Evolutionary conservation across 2,113 vertebrate species (phyloP).

Genomic region (Corythornis madagascariensis): DNA sequence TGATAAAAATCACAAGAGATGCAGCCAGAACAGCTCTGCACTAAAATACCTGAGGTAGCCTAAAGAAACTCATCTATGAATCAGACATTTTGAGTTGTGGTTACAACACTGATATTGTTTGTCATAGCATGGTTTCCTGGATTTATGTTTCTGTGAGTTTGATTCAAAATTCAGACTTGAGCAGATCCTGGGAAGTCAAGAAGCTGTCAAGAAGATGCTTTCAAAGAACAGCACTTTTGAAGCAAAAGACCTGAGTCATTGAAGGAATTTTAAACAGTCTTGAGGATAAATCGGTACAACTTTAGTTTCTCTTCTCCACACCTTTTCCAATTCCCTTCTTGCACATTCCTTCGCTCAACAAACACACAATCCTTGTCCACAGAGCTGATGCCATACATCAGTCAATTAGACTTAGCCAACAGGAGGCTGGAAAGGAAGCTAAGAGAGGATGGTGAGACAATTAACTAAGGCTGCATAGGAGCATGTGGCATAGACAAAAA

Average conservation of each 20-base stretch:
- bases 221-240: neutral
- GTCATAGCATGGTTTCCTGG: neutral
- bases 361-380: neutral
- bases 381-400: neutral
- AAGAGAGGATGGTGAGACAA: neutral
- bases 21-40: neutral
- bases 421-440: neutral
- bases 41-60: neutral
- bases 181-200: neutral
- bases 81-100: neutral
- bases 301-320: neutral
- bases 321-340: neutral
- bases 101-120: neutral
- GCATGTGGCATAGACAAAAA: neutral
- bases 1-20: neutral
- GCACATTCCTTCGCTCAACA: neutral
- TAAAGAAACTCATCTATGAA: neutral
- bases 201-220: neutral
- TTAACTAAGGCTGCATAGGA: neutral
- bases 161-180: neutral
- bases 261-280: neutral
- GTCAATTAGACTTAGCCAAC: neutral
- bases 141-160: neutral
- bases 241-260: neutral
- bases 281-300: neutral